Evolutionary conservation across 2,888 invertebrate genomes (phyloP), one percentile per base, ranked within the genome.

Genomic region (Aleiodes leptofemur): DNA sequence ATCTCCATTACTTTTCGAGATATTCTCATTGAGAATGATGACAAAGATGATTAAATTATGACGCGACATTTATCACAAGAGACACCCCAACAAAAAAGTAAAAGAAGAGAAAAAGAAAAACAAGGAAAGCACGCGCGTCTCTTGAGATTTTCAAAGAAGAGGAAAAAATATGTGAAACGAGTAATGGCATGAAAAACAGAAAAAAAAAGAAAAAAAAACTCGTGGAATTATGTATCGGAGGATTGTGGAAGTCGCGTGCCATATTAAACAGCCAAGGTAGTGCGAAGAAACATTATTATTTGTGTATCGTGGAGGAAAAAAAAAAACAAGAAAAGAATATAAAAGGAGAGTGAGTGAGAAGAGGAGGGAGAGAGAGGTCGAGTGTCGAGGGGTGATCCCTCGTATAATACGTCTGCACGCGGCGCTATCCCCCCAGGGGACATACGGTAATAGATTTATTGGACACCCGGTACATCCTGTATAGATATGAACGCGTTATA

Each of bases 361-460:
- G 59, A 55, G 51, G 68, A 64, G 59, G 76, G 72, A 69, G 48
- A 53, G 72, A 69, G 48, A 53, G 66, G 61, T 31, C 55, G 77
- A 64, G 74, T 69, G 56, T 55, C 72, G 71, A 69, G 71, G 74
- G 72, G 68, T 66, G 76, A 74, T 76, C 56, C 51, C 73, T 61
- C 68, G 72, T 69, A 50, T 57, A 56, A 56, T 50, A 59, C 74
- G 76, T 72, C 70, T 64, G 68, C 76, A 76, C 78, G 68, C 69
- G 69, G 64, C 70, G 70, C 80, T 23, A 68, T 73, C 78, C 78
- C 83, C 88, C 84, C 86, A 79, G 78, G 88, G 87, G 87, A 86
- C 73, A 11, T 77, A 81, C 84, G 85, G 86, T 89, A 89, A 89
- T 89, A 87, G 88, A 89, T 89, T 89, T 89, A 89, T 88, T 86